Evolutionary conservation across 2,797 vertebrate species (phyloP), one percentile per base, ranked within the genome.

Genomic region (Xyrichtys novacula): DNA sequence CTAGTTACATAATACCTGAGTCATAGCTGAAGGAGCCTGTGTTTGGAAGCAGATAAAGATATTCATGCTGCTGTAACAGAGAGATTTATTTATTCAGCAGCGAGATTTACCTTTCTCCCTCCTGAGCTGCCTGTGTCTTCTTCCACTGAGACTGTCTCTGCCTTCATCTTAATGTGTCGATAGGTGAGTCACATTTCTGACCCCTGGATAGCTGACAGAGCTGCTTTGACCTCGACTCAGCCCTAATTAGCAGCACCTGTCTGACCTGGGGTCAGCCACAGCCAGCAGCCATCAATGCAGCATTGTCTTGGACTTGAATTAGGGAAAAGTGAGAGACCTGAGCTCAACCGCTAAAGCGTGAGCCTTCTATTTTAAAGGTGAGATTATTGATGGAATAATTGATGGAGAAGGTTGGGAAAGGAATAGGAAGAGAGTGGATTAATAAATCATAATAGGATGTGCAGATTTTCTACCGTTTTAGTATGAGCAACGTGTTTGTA

Each of bases 311-410:
- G 49, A 46, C 28, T 65, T 66, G 70, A 78, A 83, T 72, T 48
- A 47, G 54, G 54, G 12, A 55, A 78, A 83, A 80, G 65, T 40
- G 64, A 36, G n/a, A 68, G 32, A 71, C 65, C 26, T 53, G 50
- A 72, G 62, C 71, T 85, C 44, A 81, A 11, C 10, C 12, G 25
- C 32, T 56, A 62, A 59, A 74, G 46, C 48, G 25, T 70, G 22
- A 72, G 63, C 67, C 46, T 57, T 56, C 70, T 64, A 66, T 65
- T 76, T 77, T 64, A 72, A 58, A 55, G 62, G 40, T 25, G 50
- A 63, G 31, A 71, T 66, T 78, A 81, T 73, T 64, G 70, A 81
- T 78, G 61, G 78, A 84, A 88, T 87, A 82, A 81, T 71, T 79
- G 65, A 90, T 88, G 73, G 43, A 64, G 46, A 54, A 62, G 62